Base-by-base conservation (phyloP, 1,140 invertebrate genomes). In the Drosophila varians region DNA sequence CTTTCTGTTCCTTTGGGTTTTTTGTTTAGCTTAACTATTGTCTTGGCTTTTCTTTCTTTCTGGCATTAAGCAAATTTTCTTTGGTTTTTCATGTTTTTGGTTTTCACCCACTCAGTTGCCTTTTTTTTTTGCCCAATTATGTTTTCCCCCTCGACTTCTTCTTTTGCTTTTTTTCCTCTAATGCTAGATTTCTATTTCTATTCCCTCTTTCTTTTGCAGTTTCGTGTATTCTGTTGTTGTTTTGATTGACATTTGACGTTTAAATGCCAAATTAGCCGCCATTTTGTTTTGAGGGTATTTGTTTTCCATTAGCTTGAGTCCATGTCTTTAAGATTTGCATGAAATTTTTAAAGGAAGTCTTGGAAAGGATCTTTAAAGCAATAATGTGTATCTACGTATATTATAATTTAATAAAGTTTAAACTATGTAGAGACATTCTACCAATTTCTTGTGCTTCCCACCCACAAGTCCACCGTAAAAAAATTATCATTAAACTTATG, bases 201-300 rank as follows among this genome's bases (percentile, higher is more conserved):
- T 62, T 46, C 53, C 19, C 21, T 19, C 18, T 64, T 40, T 34
- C 19, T 65, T 21, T 14, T 21, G 21, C 60, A 52, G 46, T 34
- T 52, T 61, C 62, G 25, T n/a, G 26, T 38, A 34, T 3, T 78
- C 36, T 38, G 38, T 71, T 57, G 38, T 42, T 58, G 60, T 49
- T 74, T 55, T 80, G 82, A 87, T 82, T 87, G 82, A 87, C 82
- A 77, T 87, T 87, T 87, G 82, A 87, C 82, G 74, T 87, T 71
- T 77, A 87, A 82, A 82, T 87, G 77, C 82, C 82, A 87, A 87
- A 87, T 87, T 82, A 87, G 83, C 74, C 60, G 68, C 28, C 66
- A 77, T 69, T 79, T 84, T 54, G 56, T 54, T 49, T 47, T n/a
- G 18, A 45, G 12, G 36, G n/a, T 68, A 49, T 62, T 65, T 31